Evolutionary conservation across 2,888 invertebrate species (phyloP), one percentile per base, ranked within the genome.

Genomic region (Stenotaenia linearis): DNA sequence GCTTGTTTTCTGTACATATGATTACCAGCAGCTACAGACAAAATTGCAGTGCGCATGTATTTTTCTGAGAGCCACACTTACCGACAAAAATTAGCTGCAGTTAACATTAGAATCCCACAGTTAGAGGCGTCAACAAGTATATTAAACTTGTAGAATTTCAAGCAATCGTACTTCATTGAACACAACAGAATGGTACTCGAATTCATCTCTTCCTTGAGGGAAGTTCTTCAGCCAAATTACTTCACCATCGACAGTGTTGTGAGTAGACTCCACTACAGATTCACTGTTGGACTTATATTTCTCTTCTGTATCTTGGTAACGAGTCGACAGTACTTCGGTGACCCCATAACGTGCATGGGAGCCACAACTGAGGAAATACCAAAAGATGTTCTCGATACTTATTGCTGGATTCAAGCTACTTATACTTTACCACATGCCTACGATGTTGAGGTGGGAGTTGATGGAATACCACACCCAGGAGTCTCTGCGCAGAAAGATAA

Each of bases 321-420:
- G 7, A 82, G 82, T 32, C 81, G 82, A 21, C 83, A 83, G 77
- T 83, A 83, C 75, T 83, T 83, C 75, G 83, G 83, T 7, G 82
- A 83, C 37, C 83, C 83, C 28, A 83, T 83, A 15, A 79, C 81
- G 18, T 83, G 83, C 80, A 74, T 80, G 45, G 35, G 79, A 6
- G 18, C 77, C 5, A 15, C 75, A 6, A 32, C 45, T 23, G 76
- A 78, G 35, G 45, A 80, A 84, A 93, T 95, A 82, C 94, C 95
- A n/a, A 88, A 92, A 82, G 91, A 92, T 84, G 93, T 95, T 1
- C 94, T 96, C 93, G 95, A 96, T 88, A 95, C 95, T 35, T 96
- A 95, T 86, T 96, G 96, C 88, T 94, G 94, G 94, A 89, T 89
- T 80, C 95, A 95, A 86, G 94, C 95, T 77, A 96, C 96, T 82